Base-by-base conservation (phyloP, 2,888 invertebrate genomes). In the Clusia tigrina region DNA sequence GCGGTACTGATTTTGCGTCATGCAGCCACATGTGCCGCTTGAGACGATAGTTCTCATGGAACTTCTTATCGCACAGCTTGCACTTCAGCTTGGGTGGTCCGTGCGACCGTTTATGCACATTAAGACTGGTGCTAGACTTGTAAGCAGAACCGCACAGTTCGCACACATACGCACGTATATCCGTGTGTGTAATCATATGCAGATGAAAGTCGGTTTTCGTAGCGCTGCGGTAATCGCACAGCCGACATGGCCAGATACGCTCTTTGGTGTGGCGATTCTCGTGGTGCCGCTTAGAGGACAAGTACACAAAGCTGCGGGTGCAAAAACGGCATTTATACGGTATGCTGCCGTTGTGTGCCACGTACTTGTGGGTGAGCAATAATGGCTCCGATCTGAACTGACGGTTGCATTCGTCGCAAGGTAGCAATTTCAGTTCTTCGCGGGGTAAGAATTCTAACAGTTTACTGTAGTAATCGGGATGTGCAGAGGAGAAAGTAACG, bases 21-120 rank as follows among this genome's bases (percentile, higher is more conserved):
- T 65, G 62, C 23, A 60, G 17, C 62, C 62, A 60, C n/a, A 60
- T 60, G 51, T 65, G 65, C 18, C 65, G 60, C 32, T 65, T 65
- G 38, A 60, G 63, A 26, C 63, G 65, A 53, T 63, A 65, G 22
- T 63, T 65, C n/a, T 65, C 62, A 32, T 53, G 58, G 24, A 65
- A 65, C 46, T 60, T 56, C 32, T 65, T 63, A n/a, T 55, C 51
- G 48, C 63, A 63, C n/a, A 54, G 25, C n/a, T 60, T 54, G 20
- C 65, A 65, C 17, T 63, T 58, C 18, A 58, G 60, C 9, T 42
- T 32, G 0, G 65, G 62, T 17, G 63, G 54, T 32, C 52, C 52
- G 18, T 65, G 65, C 3, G 51, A 57, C 12, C 58, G 62, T 22
- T 58, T 57, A n/a, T 65, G 65, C 6, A 65, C 60, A 46, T 58